Evolutionary conservation across 2,113 vertebrate species (phyloP), one percentile per base, ranked within the genome.

Genomic region (Ochotona princeps): DNA sequence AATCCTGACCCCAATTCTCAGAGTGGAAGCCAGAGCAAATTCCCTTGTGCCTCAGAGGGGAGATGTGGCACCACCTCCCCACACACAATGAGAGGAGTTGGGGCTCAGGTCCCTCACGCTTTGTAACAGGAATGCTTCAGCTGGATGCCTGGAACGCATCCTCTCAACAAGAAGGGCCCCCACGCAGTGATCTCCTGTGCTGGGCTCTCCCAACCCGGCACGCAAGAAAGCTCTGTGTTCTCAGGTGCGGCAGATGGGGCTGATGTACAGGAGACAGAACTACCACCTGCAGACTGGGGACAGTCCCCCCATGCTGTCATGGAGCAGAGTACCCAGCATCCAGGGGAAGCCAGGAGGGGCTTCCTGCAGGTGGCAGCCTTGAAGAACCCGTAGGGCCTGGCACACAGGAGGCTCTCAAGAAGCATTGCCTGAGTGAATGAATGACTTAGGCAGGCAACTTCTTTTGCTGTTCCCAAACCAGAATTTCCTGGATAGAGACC

Each of bases 381-480:
- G n/a, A 54, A 35, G 78, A 74, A 63, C 17, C 38, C 38, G 14
- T 7, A 35, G n/a, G 7, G 28, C 28, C 35, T 44, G 26, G 57
- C 49, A n/a, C n/a, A 25, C 30, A 75, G 63, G 28, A 79, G 14
- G 8, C 18, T 12, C 21, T 57, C 14, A 26, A 2, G 30, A 57
- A 60, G 18, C 35, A 1, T 60, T 90, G 83, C 32, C 49, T 44
- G 51, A 91, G 63, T 49, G 83, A 70, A 84, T 26, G 69, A 70
- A 60, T 82, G 60, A 57, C 47, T 91, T 21, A 86, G 60, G 4
- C 23, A 51, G 49, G 26, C 18, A 13, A 32, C 5, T 81, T 35
- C 72, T 87, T 90, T 69, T 75, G 38, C 81, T 23, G 51, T 90
- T 66, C 63, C 23, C 61, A 63, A 76, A 87, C 70, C 26, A 30